A percentile compares a stretch with the other conserved stretches of the same genome.
phyloP scores from a whole-genome alignment of 2,888 invertebrate species.

The Calameuta idolon region DNA sequence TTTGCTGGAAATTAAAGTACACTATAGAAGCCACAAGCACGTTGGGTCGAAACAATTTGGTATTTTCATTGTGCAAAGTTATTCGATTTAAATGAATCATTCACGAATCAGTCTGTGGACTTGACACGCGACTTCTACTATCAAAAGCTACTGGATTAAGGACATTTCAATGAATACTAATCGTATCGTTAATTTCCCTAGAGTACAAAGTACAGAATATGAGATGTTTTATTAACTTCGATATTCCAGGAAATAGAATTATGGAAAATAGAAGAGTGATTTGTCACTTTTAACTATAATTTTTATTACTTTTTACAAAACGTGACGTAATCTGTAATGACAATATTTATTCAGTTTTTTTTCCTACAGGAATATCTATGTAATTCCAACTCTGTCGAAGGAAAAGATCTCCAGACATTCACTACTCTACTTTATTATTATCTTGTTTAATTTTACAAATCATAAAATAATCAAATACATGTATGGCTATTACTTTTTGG shows the following conservation, averaged over 20 bases:
- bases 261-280: background rate
- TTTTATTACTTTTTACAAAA: background rate
- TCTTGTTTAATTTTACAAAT: background rate
- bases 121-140: background rate
- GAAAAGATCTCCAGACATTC: background rate
- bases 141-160: background rate
- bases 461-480: no score
- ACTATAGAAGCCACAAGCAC: background rate
- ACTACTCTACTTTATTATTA: background rate
- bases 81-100: background rate
- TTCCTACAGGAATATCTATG: background rate
- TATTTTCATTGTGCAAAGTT: background rate
- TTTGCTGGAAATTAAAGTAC: background rate
- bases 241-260: background rate
- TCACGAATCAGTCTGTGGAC: background rate
- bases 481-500: no score
- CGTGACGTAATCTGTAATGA: background rate
- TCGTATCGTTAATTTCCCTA: background rate
- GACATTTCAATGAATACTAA: background rate
- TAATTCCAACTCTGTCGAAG: background rate
- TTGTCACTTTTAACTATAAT: background rate
- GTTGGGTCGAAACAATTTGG: background rate
- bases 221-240: background rate
- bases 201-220: background rate
- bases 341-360: background rate